phyloP scores from a whole-genome alignment of 2,797 vertebrate genomes.

The Odontamblyopus rebecca region DNA sequence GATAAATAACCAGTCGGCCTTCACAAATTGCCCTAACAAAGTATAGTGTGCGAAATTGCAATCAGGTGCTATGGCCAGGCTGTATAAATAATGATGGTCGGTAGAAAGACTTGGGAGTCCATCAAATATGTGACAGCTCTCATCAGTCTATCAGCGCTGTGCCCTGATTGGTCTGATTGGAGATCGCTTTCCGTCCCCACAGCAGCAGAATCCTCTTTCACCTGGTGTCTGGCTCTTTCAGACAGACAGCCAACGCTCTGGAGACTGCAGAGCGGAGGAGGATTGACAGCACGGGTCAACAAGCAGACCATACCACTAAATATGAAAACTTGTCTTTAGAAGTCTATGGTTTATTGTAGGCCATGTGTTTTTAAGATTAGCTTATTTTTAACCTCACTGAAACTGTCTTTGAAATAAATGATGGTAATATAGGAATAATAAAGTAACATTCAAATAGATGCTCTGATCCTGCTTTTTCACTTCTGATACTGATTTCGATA shows the following conservation, averaged over 20 bases:
- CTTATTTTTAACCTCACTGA: not conserved
- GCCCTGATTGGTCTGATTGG: conserved; percentile 68
- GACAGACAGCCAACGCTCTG: conserved; percentile 44
- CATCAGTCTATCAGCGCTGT: conserved; percentile 71
- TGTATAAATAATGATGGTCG: conserved; percentile 68
- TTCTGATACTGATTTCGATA: too few species aligned
- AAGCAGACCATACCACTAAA: conserved; percentile 16
- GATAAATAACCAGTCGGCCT: conserved; percentile 67
- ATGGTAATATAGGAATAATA: not conserved
- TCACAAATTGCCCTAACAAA: conserved; percentile 72
- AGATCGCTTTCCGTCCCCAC: conserved; percentile 60
- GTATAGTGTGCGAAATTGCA: conserved; percentile 70
- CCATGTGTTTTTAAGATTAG: not conserved
- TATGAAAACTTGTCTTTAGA: conserved; percentile 31
- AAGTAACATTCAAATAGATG: not conserved
- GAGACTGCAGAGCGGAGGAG: conserved; percentile 44
- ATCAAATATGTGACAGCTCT: conserved; percentile 66
- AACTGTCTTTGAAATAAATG: not conserved
- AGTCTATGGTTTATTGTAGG: conserved; percentile 5
- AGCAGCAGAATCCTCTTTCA: conserved; percentile 62
- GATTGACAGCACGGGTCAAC: conserved; percentile 60
- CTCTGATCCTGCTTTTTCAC: too few species aligned
- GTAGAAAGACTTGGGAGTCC: conserved; percentile 52
- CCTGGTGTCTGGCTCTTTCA: conserved; percentile 61
- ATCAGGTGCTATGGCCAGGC: conserved; percentile 63